These are phyloP conservation scores for Drosophila micromelanica DNA, from an alignment of 1,140 invertebrate genomes.

Conservation along the genomic window DNA sequence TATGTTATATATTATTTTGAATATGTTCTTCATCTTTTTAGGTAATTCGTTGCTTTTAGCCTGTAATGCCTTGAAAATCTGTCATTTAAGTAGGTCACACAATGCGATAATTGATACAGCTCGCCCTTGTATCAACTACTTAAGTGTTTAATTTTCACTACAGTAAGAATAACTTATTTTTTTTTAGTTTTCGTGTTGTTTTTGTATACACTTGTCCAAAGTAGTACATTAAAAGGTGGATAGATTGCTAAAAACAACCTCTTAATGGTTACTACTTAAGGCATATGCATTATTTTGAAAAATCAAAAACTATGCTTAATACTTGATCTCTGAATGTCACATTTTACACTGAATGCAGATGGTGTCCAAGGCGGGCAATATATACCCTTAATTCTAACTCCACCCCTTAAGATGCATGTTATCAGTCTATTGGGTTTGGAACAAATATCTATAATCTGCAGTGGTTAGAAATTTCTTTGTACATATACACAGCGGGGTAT, in stretches of 20 bases:
- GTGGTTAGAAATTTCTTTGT: neutral
- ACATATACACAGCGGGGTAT: neutral
- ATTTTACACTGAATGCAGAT: constrained; percentile 6
- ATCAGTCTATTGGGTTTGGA: constrained; percentile 10
- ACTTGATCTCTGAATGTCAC: neutral
- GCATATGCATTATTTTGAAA: constrained; percentile 19
- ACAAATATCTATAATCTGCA: neutral
- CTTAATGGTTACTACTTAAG: constrained; percentile 75
- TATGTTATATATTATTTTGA: neutral
- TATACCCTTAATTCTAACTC: constrained; percentile 33
- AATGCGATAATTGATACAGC: constrained; percentile 41
- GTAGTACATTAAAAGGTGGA: constrained; percentile 65
- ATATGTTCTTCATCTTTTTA: too few relatives aligned
- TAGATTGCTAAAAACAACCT: constrained; percentile 30
- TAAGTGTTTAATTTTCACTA: constrained; percentile 49
- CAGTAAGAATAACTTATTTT: too few relatives aligned
- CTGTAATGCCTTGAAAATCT: constrained; percentile 32
- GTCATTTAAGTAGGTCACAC: constrained; percentile 62
- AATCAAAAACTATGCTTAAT: neutral
- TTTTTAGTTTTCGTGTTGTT: neutral
- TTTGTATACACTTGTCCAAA: constrained; percentile 31
- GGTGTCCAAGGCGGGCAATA: constrained; percentile 18
- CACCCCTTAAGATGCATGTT: neutral
- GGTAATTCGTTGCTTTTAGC: neutral
- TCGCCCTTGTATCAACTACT: constrained; percentile 78